Evolutionary conservation across 2,797 vertebrate genomes (phyloP).

Genomic region (Ataeniobius toweri): DNA sequence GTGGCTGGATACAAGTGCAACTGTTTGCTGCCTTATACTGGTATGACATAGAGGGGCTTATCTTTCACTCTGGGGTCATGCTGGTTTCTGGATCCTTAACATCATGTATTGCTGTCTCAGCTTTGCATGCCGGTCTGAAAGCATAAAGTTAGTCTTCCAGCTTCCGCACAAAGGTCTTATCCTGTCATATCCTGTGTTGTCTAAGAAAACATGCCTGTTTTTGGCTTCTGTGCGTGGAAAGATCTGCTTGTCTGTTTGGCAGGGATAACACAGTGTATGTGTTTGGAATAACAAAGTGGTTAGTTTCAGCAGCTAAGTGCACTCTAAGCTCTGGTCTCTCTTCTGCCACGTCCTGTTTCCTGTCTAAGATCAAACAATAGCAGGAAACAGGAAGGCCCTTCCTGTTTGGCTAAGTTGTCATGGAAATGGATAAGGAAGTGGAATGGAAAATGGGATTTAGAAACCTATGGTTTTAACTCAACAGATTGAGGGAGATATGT

Average conservation of each 20-base stretch:
- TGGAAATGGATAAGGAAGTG: constrained; percentile 86
- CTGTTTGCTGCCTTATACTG: constrained; percentile 93
- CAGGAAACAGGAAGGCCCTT: constrained; percentile 90
- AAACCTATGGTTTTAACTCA: constrained; percentile 15
- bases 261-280: constrained; percentile 63
- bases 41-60: constrained; percentile 71
- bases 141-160: constrained; percentile 31
- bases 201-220: constrained; percentile 68
- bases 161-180: constrained; percentile 53
- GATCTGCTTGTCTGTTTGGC: constrained; percentile 50
- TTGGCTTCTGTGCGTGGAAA: constrained; percentile 65
- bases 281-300: constrained; percentile 63
- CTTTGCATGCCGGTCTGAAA: constrained; percentile 37
- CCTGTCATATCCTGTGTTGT: constrained; percentile 60
- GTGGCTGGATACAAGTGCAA: constrained; percentile 96
- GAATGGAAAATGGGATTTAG: constrained; percentile 77
- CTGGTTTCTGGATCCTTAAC: constrained; percentile 10
- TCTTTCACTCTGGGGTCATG: constrained; percentile 10
- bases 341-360: constrained; percentile 87
- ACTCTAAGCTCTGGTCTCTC: constrained; percentile 67
- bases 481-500: neutral
- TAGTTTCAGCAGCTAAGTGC: constrained; percentile 67
- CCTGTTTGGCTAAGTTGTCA: constrained; percentile 84
- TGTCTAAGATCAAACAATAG: constrained; percentile 86
- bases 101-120: constrained; percentile 31